Evolutionary conservation across 1,140 invertebrate genomes (phyloP).

Genomic region (Cydia splendana): DNA sequence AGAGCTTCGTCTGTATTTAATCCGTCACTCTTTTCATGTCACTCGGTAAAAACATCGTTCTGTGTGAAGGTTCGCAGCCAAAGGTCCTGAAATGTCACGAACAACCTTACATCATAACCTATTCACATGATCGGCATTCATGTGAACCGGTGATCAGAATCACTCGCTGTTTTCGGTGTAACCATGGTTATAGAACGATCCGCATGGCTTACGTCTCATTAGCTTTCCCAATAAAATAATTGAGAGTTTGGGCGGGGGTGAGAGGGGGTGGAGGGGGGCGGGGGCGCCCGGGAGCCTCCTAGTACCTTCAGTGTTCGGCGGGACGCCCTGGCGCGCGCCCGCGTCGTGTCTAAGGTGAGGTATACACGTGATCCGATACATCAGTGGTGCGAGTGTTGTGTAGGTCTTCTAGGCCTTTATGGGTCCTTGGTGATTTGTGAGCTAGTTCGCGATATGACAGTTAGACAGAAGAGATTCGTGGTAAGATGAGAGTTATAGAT

Average conservation of each 20-base stretch:
- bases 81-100: too few relatives aligned
- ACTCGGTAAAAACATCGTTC: too few relatives aligned
- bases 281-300: conserved; percentile 45
- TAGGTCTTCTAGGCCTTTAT: neutral
- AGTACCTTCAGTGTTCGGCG: conserved; percentile 59
- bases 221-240: conserved; percentile 78
- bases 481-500: neutral
- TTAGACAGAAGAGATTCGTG: neutral
- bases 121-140: conserved; percentile 1
- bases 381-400: conserved; percentile 10
- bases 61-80: too few relatives aligned
- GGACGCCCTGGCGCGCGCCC: conserved; percentile 63
- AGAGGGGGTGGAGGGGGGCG: conserved; percentile 39
- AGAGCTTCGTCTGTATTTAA: too few relatives aligned
- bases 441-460: neutral
- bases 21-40: too few relatives aligned
- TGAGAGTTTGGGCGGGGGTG: conserved; percentile 70
- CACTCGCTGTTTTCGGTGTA: conserved; percentile 35
- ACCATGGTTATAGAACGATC: conserved; percentile 54
- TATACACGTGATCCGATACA: neutral
- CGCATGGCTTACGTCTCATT: conserved; percentile 71
- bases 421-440: conserved; percentile 6
- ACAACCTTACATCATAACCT: neutral
- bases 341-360: conserved; percentile 35
- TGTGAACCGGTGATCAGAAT: neutral